phyloP scores from a whole-genome alignment of 2,888 invertebrate species.

The Miltochrista miniata region DNA sequence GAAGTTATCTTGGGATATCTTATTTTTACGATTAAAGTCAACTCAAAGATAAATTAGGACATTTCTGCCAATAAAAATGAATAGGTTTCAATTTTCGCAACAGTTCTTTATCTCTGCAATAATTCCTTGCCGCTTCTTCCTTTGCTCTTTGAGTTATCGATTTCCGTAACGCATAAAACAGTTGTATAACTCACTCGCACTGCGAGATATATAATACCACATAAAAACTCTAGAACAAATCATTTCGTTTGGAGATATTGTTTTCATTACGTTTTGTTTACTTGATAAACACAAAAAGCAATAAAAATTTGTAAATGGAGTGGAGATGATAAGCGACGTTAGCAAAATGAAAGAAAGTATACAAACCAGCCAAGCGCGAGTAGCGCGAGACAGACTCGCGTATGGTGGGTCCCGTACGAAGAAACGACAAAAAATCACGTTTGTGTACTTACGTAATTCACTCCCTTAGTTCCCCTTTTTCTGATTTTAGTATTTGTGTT shows the following conservation, averaged over 20 bases:
- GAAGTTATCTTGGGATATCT: too few species aligned
- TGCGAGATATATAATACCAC: not conserved
- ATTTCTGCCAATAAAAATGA: too few species aligned
- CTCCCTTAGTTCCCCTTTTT: too few species aligned
- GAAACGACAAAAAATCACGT: too few species aligned
- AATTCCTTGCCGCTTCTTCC: slow-evolving; percentile 25
- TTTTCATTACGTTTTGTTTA: slow-evolving; percentile 43
- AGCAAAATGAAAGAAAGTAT: slow-evolving; percentile 65
- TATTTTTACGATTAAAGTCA: too few species aligned
- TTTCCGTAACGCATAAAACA: slow-evolving; percentile 40
- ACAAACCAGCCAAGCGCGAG: too few species aligned
- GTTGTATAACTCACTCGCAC: slow-evolving; percentile 21
- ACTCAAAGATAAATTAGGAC: too few species aligned
- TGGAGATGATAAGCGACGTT: slow-evolving; percentile 38
- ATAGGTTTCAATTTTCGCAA: slow-evolving; percentile 14
- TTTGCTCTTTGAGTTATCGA: slow-evolving; percentile 33
- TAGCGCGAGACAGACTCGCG: too few species aligned
- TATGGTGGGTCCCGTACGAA: too few species aligned
- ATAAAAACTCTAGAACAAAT: slow-evolving; percentile 35
- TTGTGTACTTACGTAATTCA: too few species aligned
- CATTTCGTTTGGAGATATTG: slow-evolving; percentile 42
- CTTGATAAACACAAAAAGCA: slow-evolving; percentile 37
- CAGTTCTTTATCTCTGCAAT: slow-evolving; percentile 28
- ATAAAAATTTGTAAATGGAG: slow-evolving; percentile 39
- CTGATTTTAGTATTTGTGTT: too few species aligned